Evolutionary conservation across 1,140 invertebrate genomes (phyloP), one percentile per base, ranked within the genome.

Genomic region (Eumaeus atala): DNA sequence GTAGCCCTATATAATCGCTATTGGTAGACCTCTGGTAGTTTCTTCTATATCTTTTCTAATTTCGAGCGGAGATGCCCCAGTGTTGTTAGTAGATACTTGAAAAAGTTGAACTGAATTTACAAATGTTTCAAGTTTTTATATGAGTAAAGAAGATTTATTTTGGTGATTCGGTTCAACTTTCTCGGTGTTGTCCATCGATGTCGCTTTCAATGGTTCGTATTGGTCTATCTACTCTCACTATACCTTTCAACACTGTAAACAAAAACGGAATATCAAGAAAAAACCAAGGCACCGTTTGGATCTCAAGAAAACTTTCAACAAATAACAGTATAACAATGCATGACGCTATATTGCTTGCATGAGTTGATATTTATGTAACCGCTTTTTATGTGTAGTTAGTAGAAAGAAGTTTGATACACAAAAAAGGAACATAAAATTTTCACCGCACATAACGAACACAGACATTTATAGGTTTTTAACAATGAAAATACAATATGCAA

Each of bases 141-240:
- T 28, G 21, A 28, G 6, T 28, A 35, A 34, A 35, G 4, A 34
- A 36, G 28, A 35, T 14, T 17, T 35, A 36, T 44, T 54, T 57
- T 50, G 40, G 8, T 53, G 14, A 56, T 72, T 84, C 72, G 77
- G 72, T 80, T 75, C 70, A 56, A 66, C 67, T 79, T 74, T 59
- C 61, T 87, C 72, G 78, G 78, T 87, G 84, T 87, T 87, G 84
- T 87, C 66, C 63, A 66, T 87, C 82, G 78, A 74, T 87, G 84
- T 87, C 74, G 84, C 84, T 87, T 87, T 84, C 71, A 77, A 72
- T 83, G 78, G 79, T 82, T 83, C 77, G 71, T 82, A 80, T 75
- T 70, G 80, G 80, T 84, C 72, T 78, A 77, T 72, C 70, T 75
- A 83, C 73, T 66, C 73, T 70, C 72, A 84, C 75, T 72, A 54